A percentile compares a stretch with the other conserved stretches of the same genome.
Conservation (phyloP, 1,140 invertebrate genomes). For the Vanessa atalanta region DNA sequence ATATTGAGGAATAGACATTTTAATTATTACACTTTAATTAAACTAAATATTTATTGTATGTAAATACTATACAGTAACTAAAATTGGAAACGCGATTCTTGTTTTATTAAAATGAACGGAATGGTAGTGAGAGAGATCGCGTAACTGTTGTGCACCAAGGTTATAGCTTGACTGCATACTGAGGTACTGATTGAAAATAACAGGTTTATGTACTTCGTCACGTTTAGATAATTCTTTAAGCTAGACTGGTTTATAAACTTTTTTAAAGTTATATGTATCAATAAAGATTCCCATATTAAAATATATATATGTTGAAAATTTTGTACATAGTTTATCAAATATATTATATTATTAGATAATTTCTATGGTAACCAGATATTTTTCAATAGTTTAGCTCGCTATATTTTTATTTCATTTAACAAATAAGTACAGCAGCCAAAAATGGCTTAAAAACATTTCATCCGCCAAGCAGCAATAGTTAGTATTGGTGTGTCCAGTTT, state of each 20-base stretch:
- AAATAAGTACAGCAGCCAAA: too few relatives aligned
- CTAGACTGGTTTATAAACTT: neutral
- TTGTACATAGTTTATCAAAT: too few relatives aligned
- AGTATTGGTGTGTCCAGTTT: too few relatives aligned
- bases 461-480: too few relatives aligned
- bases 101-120: neutral
- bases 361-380: too few relatives aligned
- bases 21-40: constrained; percentile 8
- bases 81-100: neutral
- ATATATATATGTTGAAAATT: too few relatives aligned
- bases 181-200: neutral
- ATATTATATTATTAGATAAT: too few relatives aligned
- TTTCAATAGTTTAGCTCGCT: too few relatives aligned
- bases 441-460: too few relatives aligned
- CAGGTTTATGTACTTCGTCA: constrained; percentile 2
- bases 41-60: neutral
- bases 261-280: too few relatives aligned
- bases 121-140: neutral
- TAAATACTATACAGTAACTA: neutral
- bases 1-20: constrained; percentile 59
- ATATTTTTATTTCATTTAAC: too few relatives aligned
- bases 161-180: constrained; percentile 2
- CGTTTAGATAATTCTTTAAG: neutral
- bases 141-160: neutral
- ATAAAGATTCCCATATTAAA: too few relatives aligned